phyloP scores from a whole-genome alignment of 1,140 invertebrate genomes.

The Euwallacea similis region DNA sequence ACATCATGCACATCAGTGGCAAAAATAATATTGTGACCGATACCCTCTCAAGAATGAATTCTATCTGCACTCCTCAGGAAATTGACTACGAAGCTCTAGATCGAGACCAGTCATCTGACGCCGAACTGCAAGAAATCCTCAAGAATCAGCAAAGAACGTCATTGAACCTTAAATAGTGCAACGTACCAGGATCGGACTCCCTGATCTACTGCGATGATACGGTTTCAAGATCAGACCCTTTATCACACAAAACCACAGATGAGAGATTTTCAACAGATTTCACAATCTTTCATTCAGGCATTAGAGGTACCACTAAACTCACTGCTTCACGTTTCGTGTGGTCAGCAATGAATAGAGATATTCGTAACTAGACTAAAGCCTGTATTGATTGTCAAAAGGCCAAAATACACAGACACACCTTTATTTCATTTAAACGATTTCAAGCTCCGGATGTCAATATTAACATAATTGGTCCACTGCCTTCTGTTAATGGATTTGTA shows the following conservation, averaged over 20 bases:
- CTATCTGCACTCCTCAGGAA: not conserved
- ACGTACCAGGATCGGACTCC: not conserved
- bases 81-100: not conserved
- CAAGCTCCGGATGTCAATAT: not conserved
- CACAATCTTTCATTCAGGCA: too few species aligned
- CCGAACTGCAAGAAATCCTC: too few species aligned
- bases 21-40: not conserved
- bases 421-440: too few species aligned
- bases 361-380: too few species aligned
- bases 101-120: not conserved
- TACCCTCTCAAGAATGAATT: not conserved
- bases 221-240: not conserved
- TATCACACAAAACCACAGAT: too few species aligned
- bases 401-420: not conserved
- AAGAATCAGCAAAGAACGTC: too few species aligned
- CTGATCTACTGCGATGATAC: not conserved
- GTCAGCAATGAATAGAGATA: not conserved
- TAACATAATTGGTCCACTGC: not conserved
- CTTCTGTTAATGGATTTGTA: not conserved
- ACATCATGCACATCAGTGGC: not conserved
- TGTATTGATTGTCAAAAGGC: not conserved
- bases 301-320: too few species aligned
- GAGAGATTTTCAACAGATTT: too few species aligned
- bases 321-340: not conserved
- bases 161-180: not conserved